Evolutionary conservation across 2,888 invertebrate genomes (phyloP), one percentile per base, ranked within the genome.

Genomic region (Dasysyrphus tricinctus): DNA sequence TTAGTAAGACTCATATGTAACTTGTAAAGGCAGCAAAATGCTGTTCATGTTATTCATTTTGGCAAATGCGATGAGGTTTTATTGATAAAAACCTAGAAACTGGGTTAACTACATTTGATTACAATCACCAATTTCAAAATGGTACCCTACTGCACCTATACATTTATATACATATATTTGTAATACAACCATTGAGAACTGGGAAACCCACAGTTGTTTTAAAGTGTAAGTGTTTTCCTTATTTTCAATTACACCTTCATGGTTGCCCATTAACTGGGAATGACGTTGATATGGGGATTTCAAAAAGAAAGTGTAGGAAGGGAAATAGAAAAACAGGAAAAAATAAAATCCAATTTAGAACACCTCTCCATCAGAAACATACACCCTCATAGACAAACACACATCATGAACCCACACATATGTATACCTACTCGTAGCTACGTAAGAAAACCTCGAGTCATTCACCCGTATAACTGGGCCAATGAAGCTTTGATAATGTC

Each of bases 401-500:
- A 29, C 8, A 61, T 19, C 8, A 61, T 19, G 59, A 29, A 47
- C 16, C 47, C 16, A 47, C 47, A 8, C 16, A 44, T 44, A 42
- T 0, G 0, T 47, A 16, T 29, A 51, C 6, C 29, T 51, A 54
- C 2, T 14, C 29, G 4, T 29, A 24, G 29, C 54, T 4, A 29
- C 19, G 14, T 14, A 29, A 14, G 51, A n/a, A 61, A 24, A 42
- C 39, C 61, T 42, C 8, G 4, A 79, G 57, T 59, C 75, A 75
- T 75, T 79, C 75, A 83, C 57, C 79, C 56, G n/a, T 54, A 16
- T 70, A 67, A 74, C 74, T 19, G 42, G 61, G 54, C 61, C 61
- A 78, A 69, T 74, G 42, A 73, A 77, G 59, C 44, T 59, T 69
- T 44, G 37, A 73, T 82, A 83, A 75, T 63, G 14, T 56, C 75